Evolutionary conservation across 64 coral and sea anemone genomes (phyloP).

Genomic region (Montipora capricornis): DNA sequence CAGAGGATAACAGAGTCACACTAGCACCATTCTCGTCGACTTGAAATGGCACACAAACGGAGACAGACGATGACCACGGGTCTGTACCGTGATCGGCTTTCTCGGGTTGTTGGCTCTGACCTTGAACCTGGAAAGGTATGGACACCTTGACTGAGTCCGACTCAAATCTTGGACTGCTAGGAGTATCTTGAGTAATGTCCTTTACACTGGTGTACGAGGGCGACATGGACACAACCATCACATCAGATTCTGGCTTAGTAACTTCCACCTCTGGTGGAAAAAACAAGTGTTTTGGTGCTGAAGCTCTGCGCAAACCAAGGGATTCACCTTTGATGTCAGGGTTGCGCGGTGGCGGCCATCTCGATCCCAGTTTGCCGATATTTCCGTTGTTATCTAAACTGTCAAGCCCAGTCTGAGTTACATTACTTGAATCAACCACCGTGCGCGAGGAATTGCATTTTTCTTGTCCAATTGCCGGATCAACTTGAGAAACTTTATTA

Average conservation of each 20-base stretch:
- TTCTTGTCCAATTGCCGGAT: background rate
- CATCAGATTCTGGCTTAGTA: background rate
- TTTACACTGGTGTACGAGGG: conserved; percentile 26
- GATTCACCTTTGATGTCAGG: background rate
- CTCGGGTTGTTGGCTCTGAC: conserved; percentile 11
- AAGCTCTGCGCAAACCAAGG: background rate
- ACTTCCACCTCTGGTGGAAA: background rate
- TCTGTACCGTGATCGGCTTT: conserved; percentile 5
- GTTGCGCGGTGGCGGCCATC: background rate
- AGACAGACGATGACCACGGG: conserved; percentile 58
- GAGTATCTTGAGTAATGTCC: conserved; percentile 10
- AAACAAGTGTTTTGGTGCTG: conserved; percentile 11
- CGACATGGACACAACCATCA: conserved; percentile 35
- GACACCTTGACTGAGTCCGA: conserved; percentile 61
- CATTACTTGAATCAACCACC: background rate
- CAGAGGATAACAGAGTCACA: conserved; percentile 15
- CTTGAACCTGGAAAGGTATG: conserved; percentile 67
- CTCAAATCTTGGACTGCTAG: conserved; percentile 16
- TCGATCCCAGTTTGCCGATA: background rate
- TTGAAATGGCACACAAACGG: conserved; percentile 75
- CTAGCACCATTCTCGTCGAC: conserved; percentile 31
- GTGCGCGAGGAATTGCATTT: background rate
- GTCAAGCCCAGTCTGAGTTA: background rate
- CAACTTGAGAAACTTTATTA: background rate
- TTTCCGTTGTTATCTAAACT: background rate